Evolutionary conservation across 2,888 invertebrate genomes (phyloP), one percentile per base, ranked within the genome.

Genomic region (Tineola bisselliella): DNA sequence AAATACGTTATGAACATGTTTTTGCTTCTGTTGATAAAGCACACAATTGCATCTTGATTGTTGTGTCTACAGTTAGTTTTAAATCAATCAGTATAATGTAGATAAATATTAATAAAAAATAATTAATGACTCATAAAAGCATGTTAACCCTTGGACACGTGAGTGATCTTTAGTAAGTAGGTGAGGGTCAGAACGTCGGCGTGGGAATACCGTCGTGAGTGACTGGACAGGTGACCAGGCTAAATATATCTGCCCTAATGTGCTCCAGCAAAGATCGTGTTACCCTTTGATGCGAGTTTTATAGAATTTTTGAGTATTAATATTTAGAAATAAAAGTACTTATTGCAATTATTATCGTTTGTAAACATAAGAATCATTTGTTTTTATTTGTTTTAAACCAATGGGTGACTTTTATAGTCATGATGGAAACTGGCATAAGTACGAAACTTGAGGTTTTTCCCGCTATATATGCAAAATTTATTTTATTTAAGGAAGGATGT

Each of bases 171-270:
- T 65, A 71, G 68, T 72, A 75, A 75, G 74, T 76, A 69, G 75
- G 75, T 75, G 74, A 76, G 67, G 73, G 73, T 67, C 73, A 67
- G 63, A 65, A 48, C 48, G 17, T 10, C 48, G 17, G 48, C 48
- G 48, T 48, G 48, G 18, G 48, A 48, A 48, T 10, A 38, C n/a
- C 38, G 38, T 38, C 48, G 54, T 18, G 13, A 13, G 54, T 3
- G 18, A 25, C 54, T 8, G 54, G 54, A 54, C 54, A 54, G 54
- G 54, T 54, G 54, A 25, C 25, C 19, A 1, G 11, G 5, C 54
- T 54, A 54, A 54, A 54, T 54, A 54, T 54, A 54, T 25, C 3
- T 25, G 25, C 18, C 8, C 25, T 25, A 54, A 13, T 54, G 54
- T 3, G 8, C 12, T 54, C 54, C 54, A 54, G 54, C 54, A 54